Conservation (phyloP, 2,888 invertebrate species). For the Colostygia pectinataria region DNA sequence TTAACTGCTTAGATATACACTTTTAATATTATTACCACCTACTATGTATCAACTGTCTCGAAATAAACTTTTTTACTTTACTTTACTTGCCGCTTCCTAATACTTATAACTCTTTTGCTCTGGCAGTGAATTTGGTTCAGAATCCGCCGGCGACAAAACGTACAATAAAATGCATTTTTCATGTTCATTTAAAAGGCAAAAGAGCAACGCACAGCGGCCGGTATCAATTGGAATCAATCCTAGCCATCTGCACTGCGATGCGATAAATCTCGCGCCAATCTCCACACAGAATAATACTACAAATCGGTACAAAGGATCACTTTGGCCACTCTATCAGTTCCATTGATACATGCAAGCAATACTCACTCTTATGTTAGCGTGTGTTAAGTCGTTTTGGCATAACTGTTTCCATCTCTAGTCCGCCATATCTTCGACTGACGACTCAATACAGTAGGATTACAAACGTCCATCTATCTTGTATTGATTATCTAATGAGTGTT, state of each 20-base stretch:
- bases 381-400: background rate
- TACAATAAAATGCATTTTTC: conserved; percentile 31
- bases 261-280: conserved; percentile 42
- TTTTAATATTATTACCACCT: too few relatives aligned
- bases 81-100: too few relatives aligned
- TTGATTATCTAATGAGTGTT: conserved; percentile 4
- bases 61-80: too few relatives aligned
- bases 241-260: conserved; percentile 50
- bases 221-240: conserved; percentile 50
- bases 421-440: background rate
- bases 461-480: background rate
- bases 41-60: too few relatives aligned
- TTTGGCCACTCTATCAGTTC: background rate
- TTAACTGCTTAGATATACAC: too few relatives aligned
- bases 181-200: conserved; percentile 38
- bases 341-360: background rate
- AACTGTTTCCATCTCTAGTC: background rate
- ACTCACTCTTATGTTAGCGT: background rate
- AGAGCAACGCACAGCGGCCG: conserved; percentile 26
- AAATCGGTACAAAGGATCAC: background rate
- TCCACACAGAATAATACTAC: background rate
- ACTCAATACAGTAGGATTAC: conserved; percentile 7
- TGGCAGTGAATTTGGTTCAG: background rate
- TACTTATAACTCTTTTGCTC: background rate
- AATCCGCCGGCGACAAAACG: background rate